These are phyloP conservation scores for Plumapathes pennacea DNA, from an alignment of 92 coral and sea anemone genomes.

Conservation along the genomic window DNA sequence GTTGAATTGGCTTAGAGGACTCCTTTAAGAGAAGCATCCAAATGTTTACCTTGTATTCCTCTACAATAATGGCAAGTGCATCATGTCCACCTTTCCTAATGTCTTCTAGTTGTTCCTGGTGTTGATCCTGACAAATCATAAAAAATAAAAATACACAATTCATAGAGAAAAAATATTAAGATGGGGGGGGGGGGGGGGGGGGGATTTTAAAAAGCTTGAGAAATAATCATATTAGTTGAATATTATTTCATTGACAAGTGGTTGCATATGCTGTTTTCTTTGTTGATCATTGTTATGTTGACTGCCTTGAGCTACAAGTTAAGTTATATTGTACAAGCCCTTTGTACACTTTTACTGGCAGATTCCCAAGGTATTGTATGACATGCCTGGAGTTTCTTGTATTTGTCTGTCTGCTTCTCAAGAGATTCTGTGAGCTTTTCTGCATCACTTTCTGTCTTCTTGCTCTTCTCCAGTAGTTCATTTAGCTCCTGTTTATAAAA, in stretches of 20 bases:
- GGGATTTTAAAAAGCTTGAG: too few relatives aligned
- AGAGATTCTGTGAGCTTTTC: slow-evolving; percentile 53
- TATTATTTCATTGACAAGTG: too few relatives aligned
- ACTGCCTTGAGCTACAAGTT: too few relatives aligned
- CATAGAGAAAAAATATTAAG: neutral
- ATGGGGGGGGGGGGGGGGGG: neutral
- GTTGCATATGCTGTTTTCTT: too few relatives aligned
- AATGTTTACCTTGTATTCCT: slow-evolving; percentile 97
- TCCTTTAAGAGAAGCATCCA: too few relatives aligned
- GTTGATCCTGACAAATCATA: slow-evolving; percentile 53
- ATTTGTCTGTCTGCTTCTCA: slow-evolving; percentile 69
- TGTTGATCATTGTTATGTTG: too few relatives aligned
- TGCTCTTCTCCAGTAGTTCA: slow-evolving; percentile 49
- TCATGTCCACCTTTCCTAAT: slow-evolving; percentile 91
- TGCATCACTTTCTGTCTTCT: slow-evolving; percentile 51
- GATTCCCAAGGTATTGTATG: neutral
- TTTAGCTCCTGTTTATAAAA: slow-evolving; percentile 56
- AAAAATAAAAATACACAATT: neutral
- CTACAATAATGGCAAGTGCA: slow-evolving; percentile 80
- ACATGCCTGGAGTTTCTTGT: slow-evolving; percentile 49
- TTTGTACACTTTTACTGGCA: neutral
- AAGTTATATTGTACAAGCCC: too few relatives aligned
- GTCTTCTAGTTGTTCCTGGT: slow-evolving; percentile 65
- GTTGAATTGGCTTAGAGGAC: too few relatives aligned
- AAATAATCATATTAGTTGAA: too few relatives aligned